Conservation (phyloP, 1,140 invertebrate species). For the Globodera rostochiensis region DNA sequence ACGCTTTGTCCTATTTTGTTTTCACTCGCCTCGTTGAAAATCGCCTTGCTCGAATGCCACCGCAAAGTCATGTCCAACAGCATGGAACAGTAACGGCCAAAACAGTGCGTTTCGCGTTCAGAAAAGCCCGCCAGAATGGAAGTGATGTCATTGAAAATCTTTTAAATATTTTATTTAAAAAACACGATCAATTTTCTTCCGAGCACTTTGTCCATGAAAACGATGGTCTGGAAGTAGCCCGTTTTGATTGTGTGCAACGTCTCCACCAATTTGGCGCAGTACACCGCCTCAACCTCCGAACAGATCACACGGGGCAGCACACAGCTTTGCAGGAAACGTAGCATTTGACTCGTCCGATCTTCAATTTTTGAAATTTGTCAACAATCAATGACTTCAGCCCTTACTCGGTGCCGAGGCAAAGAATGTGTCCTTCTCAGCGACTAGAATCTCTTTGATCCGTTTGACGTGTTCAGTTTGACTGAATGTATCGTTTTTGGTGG, state of each 20-base stretch:
- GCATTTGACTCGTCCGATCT: slow-evolving; percentile 71
- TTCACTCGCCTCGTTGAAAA: slow-evolving; percentile 78
- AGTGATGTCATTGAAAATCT: slow-evolving; percentile 97
- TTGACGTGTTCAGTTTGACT: slow-evolving; percentile 89
- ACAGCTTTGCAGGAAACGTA: slow-evolving; percentile 91
- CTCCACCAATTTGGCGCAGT: slow-evolving; percentile 94
- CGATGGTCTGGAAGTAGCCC: slow-evolving; percentile 92
- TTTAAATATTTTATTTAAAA: slow-evolving; percentile 54
- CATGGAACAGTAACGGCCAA: slow-evolving; percentile 88
- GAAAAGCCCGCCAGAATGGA: slow-evolving; percentile 94
- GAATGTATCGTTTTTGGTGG: neutral
- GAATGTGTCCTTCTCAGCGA: slow-evolving; percentile 35
- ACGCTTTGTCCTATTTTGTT: neutral
- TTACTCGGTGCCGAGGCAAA: slow-evolving; percentile 41
- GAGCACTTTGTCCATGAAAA: slow-evolving; percentile 90
- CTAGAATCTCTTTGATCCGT: slow-evolving; percentile 39
- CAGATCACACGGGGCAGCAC: slow-evolving; percentile 93
- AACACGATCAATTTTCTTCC: slow-evolving; percentile 27
- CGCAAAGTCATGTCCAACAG: slow-evolving; percentile 91
- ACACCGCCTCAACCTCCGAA: slow-evolving; percentile 89
- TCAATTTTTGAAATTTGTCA: neutral
- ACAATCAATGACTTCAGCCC: neutral
- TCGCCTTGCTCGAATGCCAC: slow-evolving; percentile 86
- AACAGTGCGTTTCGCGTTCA: slow-evolving; percentile 94
- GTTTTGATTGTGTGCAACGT: slow-evolving; percentile 91